phyloP scores from a whole-genome alignment of 2,797 vertebrate species.

The Sylvia borin region DNA sequence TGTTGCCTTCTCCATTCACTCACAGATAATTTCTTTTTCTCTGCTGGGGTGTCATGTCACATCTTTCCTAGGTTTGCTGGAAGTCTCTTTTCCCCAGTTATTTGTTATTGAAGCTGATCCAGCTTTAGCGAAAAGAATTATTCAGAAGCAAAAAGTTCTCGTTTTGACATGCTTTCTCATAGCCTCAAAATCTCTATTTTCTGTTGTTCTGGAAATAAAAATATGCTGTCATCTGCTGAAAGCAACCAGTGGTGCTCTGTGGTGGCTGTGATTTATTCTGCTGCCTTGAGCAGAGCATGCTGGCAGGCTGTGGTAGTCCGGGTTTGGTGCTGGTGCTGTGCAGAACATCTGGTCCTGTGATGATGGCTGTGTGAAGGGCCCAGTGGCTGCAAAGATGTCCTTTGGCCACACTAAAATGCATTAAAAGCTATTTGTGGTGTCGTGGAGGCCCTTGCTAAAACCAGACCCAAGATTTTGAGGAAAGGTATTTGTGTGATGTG shows the following conservation, averaged over 20 bases:
- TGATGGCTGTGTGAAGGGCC: not conserved
- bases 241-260: not conserved
- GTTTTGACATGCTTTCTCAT: not conserved
- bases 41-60: not conserved
- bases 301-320: not conserved
- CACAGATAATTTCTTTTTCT: not conserved
- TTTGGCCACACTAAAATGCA: not conserved
- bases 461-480: not conserved
- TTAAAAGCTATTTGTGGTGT: not conserved
- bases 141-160: not conserved
- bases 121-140: not conserved
- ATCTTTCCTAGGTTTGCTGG: not conserved
- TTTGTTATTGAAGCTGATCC: not conserved
- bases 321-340: not conserved
- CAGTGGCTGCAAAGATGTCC: not conserved
- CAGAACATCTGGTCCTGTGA: rapidly evolving
- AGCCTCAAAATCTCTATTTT: not conserved
- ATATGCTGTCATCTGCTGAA: not conserved
- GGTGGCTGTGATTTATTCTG: not conserved
- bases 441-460: not conserved
- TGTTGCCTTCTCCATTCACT: not conserved
- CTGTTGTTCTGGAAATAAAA: not conserved
- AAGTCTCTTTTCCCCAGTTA: not conserved
- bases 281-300: not conserved
- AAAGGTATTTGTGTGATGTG: not conserved